A percentile compares a stretch with the other conserved stretches of the same genome.
Evolutionary conservation across 1,140 invertebrate genomes (phyloP).

Genomic region (Chrysoperla carnea): DNA sequence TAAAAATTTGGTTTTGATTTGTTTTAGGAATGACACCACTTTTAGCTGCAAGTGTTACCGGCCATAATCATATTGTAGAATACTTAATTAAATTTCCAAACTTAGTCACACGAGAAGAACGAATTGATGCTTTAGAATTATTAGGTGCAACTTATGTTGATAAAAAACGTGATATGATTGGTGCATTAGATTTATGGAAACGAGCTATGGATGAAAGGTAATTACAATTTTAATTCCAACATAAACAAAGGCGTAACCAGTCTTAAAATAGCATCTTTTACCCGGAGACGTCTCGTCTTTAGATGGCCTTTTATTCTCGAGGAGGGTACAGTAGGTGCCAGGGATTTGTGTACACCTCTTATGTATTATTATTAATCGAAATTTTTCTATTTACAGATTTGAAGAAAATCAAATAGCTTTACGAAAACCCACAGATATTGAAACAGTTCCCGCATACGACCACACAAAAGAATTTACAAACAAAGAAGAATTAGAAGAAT

Average conservation of each 20-base stretch:
- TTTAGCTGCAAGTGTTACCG: conserved; percentile 78
- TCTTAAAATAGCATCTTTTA: neutral
- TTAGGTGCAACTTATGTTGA: conserved; percentile 95
- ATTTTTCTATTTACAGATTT: conserved; percentile 26
- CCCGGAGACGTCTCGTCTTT: too few relatives aligned
- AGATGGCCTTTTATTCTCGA: too few relatives aligned
- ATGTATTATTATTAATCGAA: too few relatives aligned
- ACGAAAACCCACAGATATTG: conserved; percentile 45
- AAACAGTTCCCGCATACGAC: conserved; percentile 72
- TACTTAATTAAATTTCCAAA: conserved; percentile 57
- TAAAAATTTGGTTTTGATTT: neutral
- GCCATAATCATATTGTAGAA: conserved; percentile 84
- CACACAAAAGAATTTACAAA: conserved; percentile 66
- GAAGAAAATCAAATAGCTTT: conserved; percentile 35
- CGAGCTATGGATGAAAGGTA: conserved; percentile 71
- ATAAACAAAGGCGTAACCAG: neutral
- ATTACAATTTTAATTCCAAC: too few relatives aligned
- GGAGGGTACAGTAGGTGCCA: too few relatives aligned
- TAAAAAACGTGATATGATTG: conserved; percentile 84
- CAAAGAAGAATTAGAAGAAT: conserved; percentile 61
- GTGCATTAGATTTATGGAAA: conserved; percentile 75
- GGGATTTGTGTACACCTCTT: too few relatives aligned
- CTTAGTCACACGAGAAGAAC: conserved; percentile 55
- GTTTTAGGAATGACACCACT: conserved; percentile 76
- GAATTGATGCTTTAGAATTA: conserved; percentile 81